Conservation (phyloP, 2,113 vertebrate species). For the Nematolebias whitei region DNA sequence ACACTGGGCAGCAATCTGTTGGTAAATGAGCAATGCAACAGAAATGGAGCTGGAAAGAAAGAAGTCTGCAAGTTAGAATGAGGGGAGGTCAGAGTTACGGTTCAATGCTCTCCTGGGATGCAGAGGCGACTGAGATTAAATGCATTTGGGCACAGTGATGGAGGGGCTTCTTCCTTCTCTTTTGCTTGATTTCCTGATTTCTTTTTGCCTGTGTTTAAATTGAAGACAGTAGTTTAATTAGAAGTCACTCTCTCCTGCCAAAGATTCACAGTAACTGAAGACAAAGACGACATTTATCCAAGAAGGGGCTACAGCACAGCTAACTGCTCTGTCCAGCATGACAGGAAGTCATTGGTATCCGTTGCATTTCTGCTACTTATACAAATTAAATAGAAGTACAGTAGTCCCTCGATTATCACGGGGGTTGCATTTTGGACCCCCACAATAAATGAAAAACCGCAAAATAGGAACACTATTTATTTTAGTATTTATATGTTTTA, state of each 20-base stretch:
- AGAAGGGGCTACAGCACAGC: constrained; percentile 42
- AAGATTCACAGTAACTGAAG: constrained; percentile 72
- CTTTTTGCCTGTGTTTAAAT: constrained; percentile 38
- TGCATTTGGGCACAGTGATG: not conserved
- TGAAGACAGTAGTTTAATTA: constrained; percentile 76
- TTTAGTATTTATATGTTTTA: too few species aligned
- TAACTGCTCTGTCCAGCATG: constrained; percentile 37
- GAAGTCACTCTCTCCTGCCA: constrained; percentile 63
- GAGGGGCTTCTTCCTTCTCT: not conserved
- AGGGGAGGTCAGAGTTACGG: constrained; percentile 38
- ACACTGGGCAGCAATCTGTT: constrained; percentile 69
- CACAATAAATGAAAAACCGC: too few species aligned
- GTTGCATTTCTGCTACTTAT: constrained; percentile 44
- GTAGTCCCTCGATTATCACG: too few species aligned
- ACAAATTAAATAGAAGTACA: constrained; percentile 44
- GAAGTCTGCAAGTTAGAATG: constrained; percentile 36
- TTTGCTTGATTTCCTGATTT: constrained; percentile 21
- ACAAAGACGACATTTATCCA: constrained; percentile 70
- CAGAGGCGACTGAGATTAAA: constrained; percentile 56
- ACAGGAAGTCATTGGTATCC: constrained; percentile 47
- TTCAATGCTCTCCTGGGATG: constrained; percentile 20
- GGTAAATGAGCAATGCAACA: constrained; percentile 70
- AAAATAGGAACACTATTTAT: too few species aligned
- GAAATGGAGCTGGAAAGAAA: constrained; percentile 61
- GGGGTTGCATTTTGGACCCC: too few species aligned